phyloP scores from a whole-genome alignment of 2,888 invertebrate genomes.

The Pseudococcus jackbeardsleyi region DNA sequence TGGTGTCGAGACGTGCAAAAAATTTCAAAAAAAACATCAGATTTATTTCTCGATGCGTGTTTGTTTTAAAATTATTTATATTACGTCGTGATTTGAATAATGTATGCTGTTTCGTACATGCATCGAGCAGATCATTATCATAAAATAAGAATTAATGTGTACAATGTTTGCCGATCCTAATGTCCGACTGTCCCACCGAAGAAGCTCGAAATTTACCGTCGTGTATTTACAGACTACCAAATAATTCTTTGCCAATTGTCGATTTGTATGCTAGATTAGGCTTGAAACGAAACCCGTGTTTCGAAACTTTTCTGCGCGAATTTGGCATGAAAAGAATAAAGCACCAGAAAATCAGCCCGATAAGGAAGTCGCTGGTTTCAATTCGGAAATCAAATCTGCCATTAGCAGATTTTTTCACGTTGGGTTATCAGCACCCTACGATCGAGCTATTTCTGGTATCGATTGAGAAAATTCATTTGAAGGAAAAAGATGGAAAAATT shows the following conservation, averaged over 20 bases:
- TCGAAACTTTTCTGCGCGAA: neutral
- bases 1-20: neutral
- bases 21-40: neutral
- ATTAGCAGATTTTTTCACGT: neutral
- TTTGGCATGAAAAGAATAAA: neutral
- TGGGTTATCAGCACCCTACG: neutral
- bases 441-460: neutral
- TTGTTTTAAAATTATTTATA: constrained; percentile 15
- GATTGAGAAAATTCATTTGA: neutral
- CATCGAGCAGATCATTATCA: neutral
- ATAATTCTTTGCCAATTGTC: neutral
- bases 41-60: neutral
- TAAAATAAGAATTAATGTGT: neutral
- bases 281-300: neutral
- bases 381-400: constrained; percentile 25
- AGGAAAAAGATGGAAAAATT: neutral
- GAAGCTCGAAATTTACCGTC: neutral
- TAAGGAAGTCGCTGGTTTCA: neutral
- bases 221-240: neutral
- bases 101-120: neutral
- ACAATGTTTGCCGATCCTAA: neutral
- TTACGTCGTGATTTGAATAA: constrained; percentile 22
- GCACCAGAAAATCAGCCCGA: neutral
- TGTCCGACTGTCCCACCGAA: neutral
- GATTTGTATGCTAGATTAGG: neutral